Conservation (phyloP, 1,140 invertebrate genomes). For the Babylonia areolata region DNA sequence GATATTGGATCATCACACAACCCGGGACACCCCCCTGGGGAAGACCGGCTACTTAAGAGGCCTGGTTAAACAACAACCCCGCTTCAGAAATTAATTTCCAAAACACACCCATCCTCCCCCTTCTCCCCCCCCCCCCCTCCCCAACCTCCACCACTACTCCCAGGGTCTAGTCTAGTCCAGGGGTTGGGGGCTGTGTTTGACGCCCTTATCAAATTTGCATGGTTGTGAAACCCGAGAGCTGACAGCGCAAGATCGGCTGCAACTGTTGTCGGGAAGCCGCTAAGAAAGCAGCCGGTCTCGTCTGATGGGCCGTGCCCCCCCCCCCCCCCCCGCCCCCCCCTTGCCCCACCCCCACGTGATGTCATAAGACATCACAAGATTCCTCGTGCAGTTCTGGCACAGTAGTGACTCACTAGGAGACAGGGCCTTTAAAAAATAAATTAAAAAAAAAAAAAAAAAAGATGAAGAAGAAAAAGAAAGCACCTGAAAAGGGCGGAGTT, state of each 20-base stretch:
- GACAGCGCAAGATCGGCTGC: no score
- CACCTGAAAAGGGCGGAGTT: no score
- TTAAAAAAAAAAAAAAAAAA: no score
- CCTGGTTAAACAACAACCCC: conserved; percentile 24
- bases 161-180: no score
- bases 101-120: not conserved
- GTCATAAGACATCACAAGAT: no score
- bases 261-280: no score
- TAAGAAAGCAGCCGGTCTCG: not conserved
- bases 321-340: not conserved
- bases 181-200: not conserved
- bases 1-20: conserved; percentile 27
- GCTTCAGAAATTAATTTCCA: conserved; percentile 14
- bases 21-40: not conserved
- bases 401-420: no score
- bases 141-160: no score
- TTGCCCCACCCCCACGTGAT: not conserved
- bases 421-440: no score
- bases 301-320: not conserved
- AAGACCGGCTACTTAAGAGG: conserved; percentile 10
- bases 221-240: not conserved
- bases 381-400: no score
- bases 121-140: no score
- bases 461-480: no score
- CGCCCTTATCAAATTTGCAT: conserved; percentile 14